Base-by-base conservation (phyloP, 1,140 invertebrate genomes). In the Lerema accius region DNA sequence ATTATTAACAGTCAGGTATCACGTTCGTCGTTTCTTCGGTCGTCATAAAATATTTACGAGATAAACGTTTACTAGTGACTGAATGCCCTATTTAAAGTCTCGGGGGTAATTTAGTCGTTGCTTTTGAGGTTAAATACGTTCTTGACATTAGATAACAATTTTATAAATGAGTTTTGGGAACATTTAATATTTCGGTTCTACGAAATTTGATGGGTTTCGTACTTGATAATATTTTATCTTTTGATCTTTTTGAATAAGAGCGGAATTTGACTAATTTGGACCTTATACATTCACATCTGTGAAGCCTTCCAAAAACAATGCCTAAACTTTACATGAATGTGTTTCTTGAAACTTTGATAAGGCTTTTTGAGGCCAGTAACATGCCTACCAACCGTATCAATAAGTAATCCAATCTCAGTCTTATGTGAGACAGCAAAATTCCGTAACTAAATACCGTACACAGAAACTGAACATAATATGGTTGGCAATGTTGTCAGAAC, bases 1-100 rank as follows among this genome's bases (percentile, higher is more conserved):
- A 14, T 48, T 59, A 48, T 59, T 59, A 48, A 58, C 28, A 32
- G 37, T 13, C 9, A 14, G n/a, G 32, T 45, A 46, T 32, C 19
- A 15, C 16, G 23, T 35, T 50, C 28, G 7, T 16, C 28, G 46
- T 50, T 11, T 1, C 46, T 4, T 9, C 28, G 28, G 3, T 49
- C 46, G 46, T 9, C 14, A 35, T 50, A 35, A 6, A 59, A 48
- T 59, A 59, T 59, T 59, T 48, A 59, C 56, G 17, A 19, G 56
- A 59, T 59, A 59, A 59, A 59, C 32, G 35, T 59, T 59, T 48
- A 17, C 32, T 48, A 48, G 42, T 48, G 15, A 40, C 55, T 59
- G 55, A 59, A 48, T 59, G 15, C 15, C 10, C 55, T 46, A 23
- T 23, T 59, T 59, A 32, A 49, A 39, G 43, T 19, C 42, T 45